These are phyloP conservation scores for Bombus superbus DNA, from an alignment of 1,140 invertebrate species.

Conservation along the genomic window DNA sequence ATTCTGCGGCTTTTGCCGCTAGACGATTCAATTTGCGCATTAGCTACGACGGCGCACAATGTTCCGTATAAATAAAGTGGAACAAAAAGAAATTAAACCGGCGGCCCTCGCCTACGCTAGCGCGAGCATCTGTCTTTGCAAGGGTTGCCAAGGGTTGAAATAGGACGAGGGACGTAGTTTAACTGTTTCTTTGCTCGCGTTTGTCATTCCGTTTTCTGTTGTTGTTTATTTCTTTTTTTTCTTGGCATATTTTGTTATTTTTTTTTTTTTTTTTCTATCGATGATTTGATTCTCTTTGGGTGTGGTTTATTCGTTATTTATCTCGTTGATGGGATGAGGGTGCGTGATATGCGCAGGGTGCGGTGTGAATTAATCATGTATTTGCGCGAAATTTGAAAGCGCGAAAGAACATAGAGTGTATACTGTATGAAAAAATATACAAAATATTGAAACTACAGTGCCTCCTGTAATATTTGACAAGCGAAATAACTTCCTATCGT, in stretches of 20 bases:
- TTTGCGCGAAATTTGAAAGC: no score
- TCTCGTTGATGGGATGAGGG: no score
- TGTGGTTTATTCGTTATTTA: no score
- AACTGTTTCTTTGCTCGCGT: no score
- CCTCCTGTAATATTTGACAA: no score
- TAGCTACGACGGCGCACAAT: conserved; percentile 28
- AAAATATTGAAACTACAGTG: no score
- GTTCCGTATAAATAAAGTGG: conserved; percentile 41
- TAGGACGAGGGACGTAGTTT: background rate
- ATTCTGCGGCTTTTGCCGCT: conserved; percentile 39
- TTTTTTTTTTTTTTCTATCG: background rate
- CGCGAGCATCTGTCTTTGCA: background rate
- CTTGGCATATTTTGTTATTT: background rate
- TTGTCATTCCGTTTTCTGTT: background rate
- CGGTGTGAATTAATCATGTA: no score
- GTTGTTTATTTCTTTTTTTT: background rate
- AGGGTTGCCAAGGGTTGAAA: background rate
- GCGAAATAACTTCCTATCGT: no score
- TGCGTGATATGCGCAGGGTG: no score
- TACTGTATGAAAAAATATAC: no score
- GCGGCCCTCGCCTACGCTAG: background rate
- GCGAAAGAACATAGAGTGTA: no score
- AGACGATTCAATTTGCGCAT: conserved; percentile 50
- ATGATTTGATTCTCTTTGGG: background rate
- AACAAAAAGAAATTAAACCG: conserved; percentile 39